Evolutionary conservation across 2,888 invertebrate species (phyloP).

Genomic region (Nemotelus pantherinus): DNA sequence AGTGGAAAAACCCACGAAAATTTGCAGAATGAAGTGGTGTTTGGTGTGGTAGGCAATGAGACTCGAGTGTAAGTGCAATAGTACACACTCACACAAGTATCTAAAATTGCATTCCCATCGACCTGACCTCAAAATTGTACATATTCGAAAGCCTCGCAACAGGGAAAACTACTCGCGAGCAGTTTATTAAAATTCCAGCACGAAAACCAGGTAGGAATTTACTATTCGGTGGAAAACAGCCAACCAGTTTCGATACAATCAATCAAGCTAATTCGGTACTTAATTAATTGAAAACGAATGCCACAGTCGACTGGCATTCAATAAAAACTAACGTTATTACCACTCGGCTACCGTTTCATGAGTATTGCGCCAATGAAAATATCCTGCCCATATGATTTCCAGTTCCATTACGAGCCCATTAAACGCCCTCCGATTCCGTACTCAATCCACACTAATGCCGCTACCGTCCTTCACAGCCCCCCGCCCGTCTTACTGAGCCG

Average conservation of each 20-base stretch:
- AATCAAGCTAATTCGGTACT: slow-evolving; percentile 42
- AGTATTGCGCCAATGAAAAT: background rate
- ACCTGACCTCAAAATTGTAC: background rate
- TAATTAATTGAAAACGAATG: slow-evolving; percentile 39
- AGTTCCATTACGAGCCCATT: background rate
- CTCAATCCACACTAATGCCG: background rate
- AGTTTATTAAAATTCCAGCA: slow-evolving; percentile 25
- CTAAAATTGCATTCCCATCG: background rate
- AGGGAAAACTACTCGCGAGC: slow-evolving; percentile 4
- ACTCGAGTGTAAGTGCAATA: background rate
- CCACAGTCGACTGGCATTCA: background rate
- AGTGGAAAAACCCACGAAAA: background rate
- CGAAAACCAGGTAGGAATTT: background rate
- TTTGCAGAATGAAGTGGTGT: background rate
- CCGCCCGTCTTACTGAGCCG: background rate
- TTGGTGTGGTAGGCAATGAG: background rate
- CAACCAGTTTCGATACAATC: slow-evolving; percentile 31
- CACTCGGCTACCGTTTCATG: background rate
- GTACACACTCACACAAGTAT: background rate
- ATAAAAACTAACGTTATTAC: background rate
- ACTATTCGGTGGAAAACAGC: background rate
- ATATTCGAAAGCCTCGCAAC: background rate
- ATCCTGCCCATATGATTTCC: background rate
- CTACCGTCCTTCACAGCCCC: background rate
- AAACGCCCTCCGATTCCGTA: background rate